A percentile compares a stretch with the other conserved stretches of the same genome.
Evolutionary conservation across 2,113 vertebrate genomes (phyloP).

Genomic region (Glaucomys volans): DNA sequence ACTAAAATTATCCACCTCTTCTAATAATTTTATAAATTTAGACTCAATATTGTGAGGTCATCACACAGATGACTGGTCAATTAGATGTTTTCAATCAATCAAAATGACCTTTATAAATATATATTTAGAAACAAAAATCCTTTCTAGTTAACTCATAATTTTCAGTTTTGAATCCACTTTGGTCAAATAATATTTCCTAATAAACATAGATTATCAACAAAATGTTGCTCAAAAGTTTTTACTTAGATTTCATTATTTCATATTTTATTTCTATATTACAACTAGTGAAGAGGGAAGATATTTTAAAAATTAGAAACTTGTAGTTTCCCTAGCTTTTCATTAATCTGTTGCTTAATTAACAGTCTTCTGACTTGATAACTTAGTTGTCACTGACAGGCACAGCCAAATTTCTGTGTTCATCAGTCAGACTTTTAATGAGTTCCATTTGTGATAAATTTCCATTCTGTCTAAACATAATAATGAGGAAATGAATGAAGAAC

Average conservation of each 20-base stretch:
- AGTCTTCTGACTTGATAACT: background rate
- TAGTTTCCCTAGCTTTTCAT: background rate
- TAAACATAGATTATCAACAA: background rate
- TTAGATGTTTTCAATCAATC: background rate
- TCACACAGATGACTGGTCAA: background rate
- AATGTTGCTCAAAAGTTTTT: slow-evolving; percentile 10
- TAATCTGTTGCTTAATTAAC: background rate
- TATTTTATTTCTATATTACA: background rate
- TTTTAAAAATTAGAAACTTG: background rate
- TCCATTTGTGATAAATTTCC: background rate
- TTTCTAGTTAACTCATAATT: background rate
- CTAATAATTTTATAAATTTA: slow-evolving; percentile 47
- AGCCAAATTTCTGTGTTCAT: background rate
- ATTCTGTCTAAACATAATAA: background rate
- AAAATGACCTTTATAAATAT: slow-evolving; percentile 6
- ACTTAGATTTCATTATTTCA: slow-evolving; percentile 21
- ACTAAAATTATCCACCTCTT: slow-evolving; percentile 21
- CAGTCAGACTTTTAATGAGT: slow-evolving; percentile 35
- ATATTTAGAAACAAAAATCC: background rate
- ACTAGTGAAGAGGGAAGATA: background rate
- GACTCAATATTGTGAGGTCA: background rate
- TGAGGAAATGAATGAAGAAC: slow-evolving; percentile 13
- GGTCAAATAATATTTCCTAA: slow-evolving; percentile 31
- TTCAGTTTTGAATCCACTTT: slow-evolving; percentile 44
- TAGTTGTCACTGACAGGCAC: background rate